Evolutionary conservation across 2,113 vertebrate species (phyloP), one percentile per base, ranked within the genome.

Genomic region (Lagopus muta): DNA sequence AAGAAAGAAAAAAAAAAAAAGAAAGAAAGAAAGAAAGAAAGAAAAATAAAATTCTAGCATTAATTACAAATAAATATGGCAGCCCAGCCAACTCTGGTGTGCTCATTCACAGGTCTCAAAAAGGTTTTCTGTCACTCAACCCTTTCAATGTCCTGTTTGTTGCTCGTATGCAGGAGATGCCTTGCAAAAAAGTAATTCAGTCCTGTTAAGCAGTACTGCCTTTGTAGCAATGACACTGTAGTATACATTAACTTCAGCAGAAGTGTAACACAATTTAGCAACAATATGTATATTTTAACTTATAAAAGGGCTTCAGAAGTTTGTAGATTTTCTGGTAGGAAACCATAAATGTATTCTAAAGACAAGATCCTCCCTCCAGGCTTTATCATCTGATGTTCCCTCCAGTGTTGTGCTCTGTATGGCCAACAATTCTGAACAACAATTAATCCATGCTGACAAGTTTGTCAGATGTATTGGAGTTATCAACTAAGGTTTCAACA

Each of bases 401-500:
- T 83, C 62, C 84, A 81, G 85, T 70, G 52, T n/a, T 95, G 42
- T 88, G 47, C 54, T 73, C 82, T 66, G 8, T 36, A 40, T 84
- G 65, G 21, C 19, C 96, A 94, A 94, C 69, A 88, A n/a, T 85
- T 92, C 67, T 14, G 12, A 86, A 66, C 54, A 91, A 57, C 72
- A 89, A 82, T 77, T 95, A 96, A 95, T 80, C 28, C 42, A 91
- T 54, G 45, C 19, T 84, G 79, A 64, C 45, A 82, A 94, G 67
- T 91, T 89, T 85, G 79, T 84, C 94, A 93, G 57, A 64, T 13
- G 48, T 67, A 66, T 50, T 83, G 72, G 32, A 95, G 55, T 85
- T 96, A 96, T 82, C 86, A 87, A 74, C 71, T 65, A 54, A 85
- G 43, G 74, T 95, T 91, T 96, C 79, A 92, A 82, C 86, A 86